Evolutionary conservation across 2,113 vertebrate genomes (phyloP).

Genomic region (Anhinga rufa): DNA sequence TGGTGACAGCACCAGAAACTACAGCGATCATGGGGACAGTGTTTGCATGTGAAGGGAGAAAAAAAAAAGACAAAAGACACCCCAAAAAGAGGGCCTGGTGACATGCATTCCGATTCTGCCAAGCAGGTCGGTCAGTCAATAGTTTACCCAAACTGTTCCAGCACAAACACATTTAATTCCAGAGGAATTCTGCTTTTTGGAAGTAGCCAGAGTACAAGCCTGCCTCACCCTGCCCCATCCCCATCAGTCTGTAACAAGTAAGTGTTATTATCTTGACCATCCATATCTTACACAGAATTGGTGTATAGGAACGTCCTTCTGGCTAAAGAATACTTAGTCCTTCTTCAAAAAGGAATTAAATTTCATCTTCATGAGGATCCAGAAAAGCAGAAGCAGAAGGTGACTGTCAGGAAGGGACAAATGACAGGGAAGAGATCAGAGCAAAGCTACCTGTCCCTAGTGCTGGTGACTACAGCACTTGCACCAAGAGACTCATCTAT

Average conservation of each 20-base stretch:
- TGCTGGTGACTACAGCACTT: too few relatives aligned
- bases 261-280: neutral
- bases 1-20: neutral
- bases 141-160: neutral
- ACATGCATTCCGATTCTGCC: neutral
- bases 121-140: neutral
- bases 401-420: neutral
- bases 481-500: neutral
- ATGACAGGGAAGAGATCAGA: neutral
- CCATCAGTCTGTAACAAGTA: neutral
- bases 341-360: neutral
- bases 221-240: neutral
- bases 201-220: neutral
- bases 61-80: too few relatives aligned
- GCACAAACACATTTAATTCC: neutral
- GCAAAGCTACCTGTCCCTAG: neutral
- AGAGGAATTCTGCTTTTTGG: neutral
- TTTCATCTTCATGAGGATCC: neutral
- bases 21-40: neutral
- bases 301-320: neutral
- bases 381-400: neutral
- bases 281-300: neutral
- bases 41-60: neutral
- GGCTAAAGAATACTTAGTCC: neutral
- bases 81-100: neutral